A percentile compares a stretch with the other conserved stretches of the same genome.
These are phyloP conservation scores for Rousettus leschenaultii DNA, from an alignment of 2,113 vertebrate species.

Conservation along the genomic window DNA sequence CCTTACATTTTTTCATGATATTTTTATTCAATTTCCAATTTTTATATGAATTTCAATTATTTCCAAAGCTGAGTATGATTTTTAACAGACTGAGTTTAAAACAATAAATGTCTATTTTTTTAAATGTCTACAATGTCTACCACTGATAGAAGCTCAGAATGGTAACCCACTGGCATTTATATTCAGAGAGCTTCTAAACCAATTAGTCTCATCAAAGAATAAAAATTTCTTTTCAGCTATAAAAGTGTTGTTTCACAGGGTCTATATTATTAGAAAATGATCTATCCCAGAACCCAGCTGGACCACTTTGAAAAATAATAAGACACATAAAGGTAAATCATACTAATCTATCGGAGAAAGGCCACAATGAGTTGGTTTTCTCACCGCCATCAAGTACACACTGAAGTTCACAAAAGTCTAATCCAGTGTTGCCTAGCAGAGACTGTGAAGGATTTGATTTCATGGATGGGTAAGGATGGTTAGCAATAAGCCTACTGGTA, in stretches of 20 bases:
- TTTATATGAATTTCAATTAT: background rate
- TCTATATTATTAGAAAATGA: background rate
- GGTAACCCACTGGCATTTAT: background rate
- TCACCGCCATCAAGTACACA: background rate
- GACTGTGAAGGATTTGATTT: background rate
- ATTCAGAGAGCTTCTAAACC: background rate
- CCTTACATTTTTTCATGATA: background rate
- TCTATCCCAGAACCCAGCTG: background rate
- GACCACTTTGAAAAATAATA: background rate
- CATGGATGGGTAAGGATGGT: background rate
- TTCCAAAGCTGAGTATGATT: background rate
- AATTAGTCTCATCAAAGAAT: background rate
- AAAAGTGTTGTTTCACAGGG: background rate
- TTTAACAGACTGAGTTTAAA: background rate
- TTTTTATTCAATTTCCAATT: background rate
- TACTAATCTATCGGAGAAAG: background rate
- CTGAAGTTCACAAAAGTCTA: background rate
- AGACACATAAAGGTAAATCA: background rate
- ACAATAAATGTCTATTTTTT: background rate
- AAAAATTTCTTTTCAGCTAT: background rate
- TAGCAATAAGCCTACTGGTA: background rate
- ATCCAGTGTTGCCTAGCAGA: background rate
- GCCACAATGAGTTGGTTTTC: background rate
- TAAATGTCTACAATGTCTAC: background rate
- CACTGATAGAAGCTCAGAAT: background rate